phyloP scores from a whole-genome alignment of 2,113 vertebrate genomes.

The Sclerurus mexicanus region DNA sequence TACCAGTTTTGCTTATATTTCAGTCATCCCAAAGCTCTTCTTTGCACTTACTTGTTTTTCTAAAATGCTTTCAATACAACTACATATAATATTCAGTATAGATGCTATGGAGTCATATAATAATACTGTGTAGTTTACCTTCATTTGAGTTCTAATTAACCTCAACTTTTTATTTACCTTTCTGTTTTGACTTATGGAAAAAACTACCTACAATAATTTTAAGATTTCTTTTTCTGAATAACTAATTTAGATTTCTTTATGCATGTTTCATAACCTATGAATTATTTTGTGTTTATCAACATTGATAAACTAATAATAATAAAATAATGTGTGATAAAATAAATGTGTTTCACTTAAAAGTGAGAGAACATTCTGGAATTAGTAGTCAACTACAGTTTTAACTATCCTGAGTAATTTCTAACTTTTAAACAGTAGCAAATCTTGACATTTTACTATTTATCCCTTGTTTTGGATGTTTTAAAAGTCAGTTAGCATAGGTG shows the following conservation, averaged over 20 bases:
- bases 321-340: not conserved
- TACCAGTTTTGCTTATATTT: not conserved
- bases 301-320: no score
- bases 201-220: not conserved
- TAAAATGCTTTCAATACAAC: not conserved
- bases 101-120: not conserved
- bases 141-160: not conserved
- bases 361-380: not conserved
- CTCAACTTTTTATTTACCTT: not conserved
- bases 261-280: not conserved
- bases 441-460: not conserved
- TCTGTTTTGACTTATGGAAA: not conserved
- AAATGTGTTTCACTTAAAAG: not conserved
- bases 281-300: not conserved
- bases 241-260: not conserved
- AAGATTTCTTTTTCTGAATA: not conserved
- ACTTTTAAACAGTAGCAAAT: not conserved
- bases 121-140: not conserved
- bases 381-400: not conserved
- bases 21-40: not conserved
- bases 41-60: not conserved
- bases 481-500: not conserved
- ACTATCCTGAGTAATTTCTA: not conserved
- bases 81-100: not conserved
- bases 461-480: not conserved